These are phyloP conservation scores for Adelges cooleyi DNA, from an alignment of 1,140 invertebrate species.

Conservation along the genomic window DNA sequence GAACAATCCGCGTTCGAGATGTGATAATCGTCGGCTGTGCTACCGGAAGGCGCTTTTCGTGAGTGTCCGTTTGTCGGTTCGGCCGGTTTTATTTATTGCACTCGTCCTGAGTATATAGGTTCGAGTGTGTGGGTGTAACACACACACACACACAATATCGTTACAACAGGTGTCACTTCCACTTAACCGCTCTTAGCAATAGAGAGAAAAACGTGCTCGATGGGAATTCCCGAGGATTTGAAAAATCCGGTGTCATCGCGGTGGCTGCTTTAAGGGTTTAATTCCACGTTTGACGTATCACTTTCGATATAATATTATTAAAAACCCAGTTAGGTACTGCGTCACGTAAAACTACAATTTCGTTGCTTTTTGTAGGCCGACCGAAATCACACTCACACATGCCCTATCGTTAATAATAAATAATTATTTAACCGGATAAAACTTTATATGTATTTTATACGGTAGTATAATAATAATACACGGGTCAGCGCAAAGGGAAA, in stretches of 20 bases:
- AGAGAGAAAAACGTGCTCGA: constrained; percentile 14
- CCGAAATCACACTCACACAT: no score
- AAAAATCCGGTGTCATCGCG: background rate
- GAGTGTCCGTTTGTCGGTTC: background rate
- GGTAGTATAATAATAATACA: no score
- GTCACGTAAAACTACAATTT: no score
- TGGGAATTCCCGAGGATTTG: constrained; percentile 22
- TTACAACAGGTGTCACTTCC: constrained; percentile 22
- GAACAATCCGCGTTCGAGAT: no score
- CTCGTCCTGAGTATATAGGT: background rate
- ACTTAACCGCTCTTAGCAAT: background rate
- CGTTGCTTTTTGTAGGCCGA: no score
- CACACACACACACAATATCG: background rate
- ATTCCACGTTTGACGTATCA: constrained; percentile 5
- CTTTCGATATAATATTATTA: background rate
- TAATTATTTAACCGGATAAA: no score
- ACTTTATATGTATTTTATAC: no score
- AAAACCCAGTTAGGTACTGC: no score
- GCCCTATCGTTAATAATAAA: no score
- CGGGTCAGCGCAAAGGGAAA: no score
- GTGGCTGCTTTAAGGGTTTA: no score
- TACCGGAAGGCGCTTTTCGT: background rate
- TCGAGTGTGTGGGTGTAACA: constrained; percentile 22
- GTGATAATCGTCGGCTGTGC: no score
- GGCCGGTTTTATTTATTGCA: background rate